Evolutionary conservation across 1,140 invertebrate genomes (phyloP).

Genomic region (Drosophila tani): DNA sequence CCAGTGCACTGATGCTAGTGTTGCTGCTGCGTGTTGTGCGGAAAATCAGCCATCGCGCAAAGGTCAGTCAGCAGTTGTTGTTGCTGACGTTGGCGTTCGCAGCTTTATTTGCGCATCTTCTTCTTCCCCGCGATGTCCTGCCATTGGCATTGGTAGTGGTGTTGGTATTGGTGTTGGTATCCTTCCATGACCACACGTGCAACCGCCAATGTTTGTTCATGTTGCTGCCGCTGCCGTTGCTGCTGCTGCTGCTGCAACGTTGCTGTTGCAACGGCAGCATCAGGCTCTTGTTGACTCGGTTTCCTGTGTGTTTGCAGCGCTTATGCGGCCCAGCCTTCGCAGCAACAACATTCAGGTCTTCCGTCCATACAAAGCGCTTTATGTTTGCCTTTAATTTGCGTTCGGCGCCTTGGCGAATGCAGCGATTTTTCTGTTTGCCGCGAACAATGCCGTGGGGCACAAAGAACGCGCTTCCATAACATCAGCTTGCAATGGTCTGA

Average conservation of each 20-base stretch:
- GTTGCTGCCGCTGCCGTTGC: conserved; percentile 31
- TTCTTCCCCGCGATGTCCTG: conserved; percentile 35
- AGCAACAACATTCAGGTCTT: conserved; percentile 19
- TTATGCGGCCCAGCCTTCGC: conserved; percentile 60
- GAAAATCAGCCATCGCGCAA: conserved; percentile 58
- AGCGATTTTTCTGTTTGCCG: conserved; percentile 58
- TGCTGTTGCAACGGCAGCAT: conserved; percentile 35
- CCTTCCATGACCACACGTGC: conserved; percentile 40
- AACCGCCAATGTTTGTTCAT: conserved; percentile 56
- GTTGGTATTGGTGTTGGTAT: conserved; percentile 34
- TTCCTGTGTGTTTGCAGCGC: conserved; percentile 64
- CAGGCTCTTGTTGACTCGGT: conserved; percentile 61
- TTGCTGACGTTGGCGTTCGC: conserved; percentile 68
- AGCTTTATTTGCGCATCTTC: conserved; percentile 69
- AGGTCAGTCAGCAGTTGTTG: conserved; percentile 68
- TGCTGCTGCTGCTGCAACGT: conserved; percentile 20
- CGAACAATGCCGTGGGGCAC: conserved; percentile 41
- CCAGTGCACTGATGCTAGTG: conserved; percentile 13
- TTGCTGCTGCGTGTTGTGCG: conserved; percentile 8
- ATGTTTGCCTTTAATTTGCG: conserved; percentile 80
- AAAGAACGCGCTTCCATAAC: conserved; percentile 21
- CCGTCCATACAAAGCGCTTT: conserved; percentile 38
- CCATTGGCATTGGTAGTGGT: conserved; percentile 32
- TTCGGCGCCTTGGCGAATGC: conserved; percentile 63
- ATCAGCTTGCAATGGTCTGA: conserved; percentile 22